phyloP scores from a whole-genome alignment of 2,888 invertebrate species.

The Acrobasis repandana region DNA sequence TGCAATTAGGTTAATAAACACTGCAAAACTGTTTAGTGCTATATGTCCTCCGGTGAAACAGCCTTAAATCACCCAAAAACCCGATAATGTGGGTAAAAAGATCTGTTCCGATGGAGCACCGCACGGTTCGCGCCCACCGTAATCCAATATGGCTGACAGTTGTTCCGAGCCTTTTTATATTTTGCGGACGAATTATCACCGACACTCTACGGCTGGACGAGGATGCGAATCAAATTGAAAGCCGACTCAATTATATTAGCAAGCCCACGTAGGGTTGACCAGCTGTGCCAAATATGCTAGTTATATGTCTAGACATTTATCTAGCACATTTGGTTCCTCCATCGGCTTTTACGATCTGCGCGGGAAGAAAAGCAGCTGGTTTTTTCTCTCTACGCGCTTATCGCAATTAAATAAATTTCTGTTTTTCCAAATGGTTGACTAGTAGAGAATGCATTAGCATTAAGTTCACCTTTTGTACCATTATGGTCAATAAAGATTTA shows the following conservation, averaged over 20 bases:
- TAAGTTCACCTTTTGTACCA: no score
- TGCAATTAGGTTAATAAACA: no score
- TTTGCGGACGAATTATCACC: conserved; percentile 81
- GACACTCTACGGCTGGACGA: conserved; percentile 72
- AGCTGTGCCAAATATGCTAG: neutral
- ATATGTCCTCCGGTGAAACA: neutral
- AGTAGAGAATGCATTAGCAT: no score
- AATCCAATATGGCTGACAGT: conserved; percentile 79
- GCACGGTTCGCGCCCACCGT: conserved; percentile 40
- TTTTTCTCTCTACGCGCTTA: no score
- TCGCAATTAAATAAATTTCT: no score
- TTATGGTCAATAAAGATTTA: no score
- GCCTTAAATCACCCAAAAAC: conserved; percentile 27
- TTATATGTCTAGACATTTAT: no score
- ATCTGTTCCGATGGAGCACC: conserved; percentile 26
- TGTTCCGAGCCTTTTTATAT: conserved; percentile 77
- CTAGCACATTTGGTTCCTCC: no score
- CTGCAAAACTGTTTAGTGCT: neutral
- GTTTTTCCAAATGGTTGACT: no score
- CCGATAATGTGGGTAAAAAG: conserved; percentile 28
- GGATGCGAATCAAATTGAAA: conserved; percentile 82
- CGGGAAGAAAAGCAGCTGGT: no score
- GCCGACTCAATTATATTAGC: conserved; percentile 80
- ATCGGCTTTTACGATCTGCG: no score
- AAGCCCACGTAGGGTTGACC: conserved; percentile 62